Percentiles rank a stretch among this genome's conserved stretches.
These are phyloP conservation scores for Gobiocypris rarus DNA, from an alignment of 2,113 vertebrate genomes.

Conservation along the genomic window DNA sequence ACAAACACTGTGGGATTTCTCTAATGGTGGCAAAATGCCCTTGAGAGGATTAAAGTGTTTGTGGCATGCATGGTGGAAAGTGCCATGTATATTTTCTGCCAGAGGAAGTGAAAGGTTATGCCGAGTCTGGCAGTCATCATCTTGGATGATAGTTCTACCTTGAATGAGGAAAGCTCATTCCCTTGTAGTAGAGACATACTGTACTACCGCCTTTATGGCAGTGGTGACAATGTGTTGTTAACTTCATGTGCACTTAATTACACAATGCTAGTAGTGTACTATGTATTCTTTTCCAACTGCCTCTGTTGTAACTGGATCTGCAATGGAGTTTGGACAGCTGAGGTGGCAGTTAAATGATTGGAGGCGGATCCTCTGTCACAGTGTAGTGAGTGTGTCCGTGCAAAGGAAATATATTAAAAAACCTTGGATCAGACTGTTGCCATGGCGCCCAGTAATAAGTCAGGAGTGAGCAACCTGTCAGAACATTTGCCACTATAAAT, in stretches of 20 bases:
- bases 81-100: not conserved
- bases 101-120: not conserved
- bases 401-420: constrained; percentile 25
- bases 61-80: not conserved
- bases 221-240: not conserved
- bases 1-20: not conserved
- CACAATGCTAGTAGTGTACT: not conserved
- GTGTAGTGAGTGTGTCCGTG: not conserved
- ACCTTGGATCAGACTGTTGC: constrained; percentile 29
- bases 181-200: not conserved
- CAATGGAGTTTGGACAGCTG: not conserved
- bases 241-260: not conserved
- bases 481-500: not conserved
- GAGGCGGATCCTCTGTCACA: not conserved
- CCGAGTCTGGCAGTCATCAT: not conserved
- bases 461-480: constrained; percentile 39
- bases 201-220: not conserved
- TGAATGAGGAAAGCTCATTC: no score
- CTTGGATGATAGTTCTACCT: not conserved
- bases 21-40: not conserved
- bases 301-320: not conserved
- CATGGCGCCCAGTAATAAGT: constrained; percentile 3
- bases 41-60: not conserved
- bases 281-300: not conserved
- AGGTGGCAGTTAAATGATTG: not conserved